Evolutionary conservation across 2,797 vertebrate genomes (phyloP).

Genomic region (Artibeus jamaicensis): DNA sequence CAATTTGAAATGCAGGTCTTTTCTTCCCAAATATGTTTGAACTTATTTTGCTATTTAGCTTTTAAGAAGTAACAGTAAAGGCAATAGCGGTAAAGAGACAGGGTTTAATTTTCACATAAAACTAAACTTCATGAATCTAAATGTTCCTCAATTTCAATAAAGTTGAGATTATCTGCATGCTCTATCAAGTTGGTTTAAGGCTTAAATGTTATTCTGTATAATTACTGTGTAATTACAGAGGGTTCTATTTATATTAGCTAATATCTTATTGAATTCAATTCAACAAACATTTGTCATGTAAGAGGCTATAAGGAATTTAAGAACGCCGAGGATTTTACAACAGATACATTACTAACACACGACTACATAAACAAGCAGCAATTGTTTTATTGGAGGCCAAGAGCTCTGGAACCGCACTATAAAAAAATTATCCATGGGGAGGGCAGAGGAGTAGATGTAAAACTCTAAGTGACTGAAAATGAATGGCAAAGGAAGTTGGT

Average conservation of each 20-base stretch:
- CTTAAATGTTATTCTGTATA: not conserved
- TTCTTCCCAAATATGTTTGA: constrained; percentile 14
- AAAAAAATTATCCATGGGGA: not conserved
- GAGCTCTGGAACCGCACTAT: not conserved
- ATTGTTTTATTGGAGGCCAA: not conserved
- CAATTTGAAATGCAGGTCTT: not conserved
- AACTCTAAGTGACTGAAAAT: not conserved
- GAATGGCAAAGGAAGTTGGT: not conserved
- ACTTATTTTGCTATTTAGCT: not conserved
- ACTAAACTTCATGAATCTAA: not conserved
- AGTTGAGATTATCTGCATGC: not conserved
- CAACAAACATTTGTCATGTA: not conserved
- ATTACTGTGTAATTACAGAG: not conserved
- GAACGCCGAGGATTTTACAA: constrained; percentile 14
- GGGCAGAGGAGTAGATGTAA: not conserved
- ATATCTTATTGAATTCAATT: constrained; percentile 21
- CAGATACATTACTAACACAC: not conserved
- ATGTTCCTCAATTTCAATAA: constrained; percentile 16
- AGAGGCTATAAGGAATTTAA: constrained; percentile 24
- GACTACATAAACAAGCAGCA: not conserved
- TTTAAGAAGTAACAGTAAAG: not conserved
- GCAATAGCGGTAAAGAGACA: not conserved
- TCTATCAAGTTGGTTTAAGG: not conserved
- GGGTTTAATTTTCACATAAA: not conserved
- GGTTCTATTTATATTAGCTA: not conserved